Evolutionary conservation across 23 tunicate genomes (phyloP), one percentile per base, ranked within the genome.

Genomic region (Pegea sp.): DNA sequence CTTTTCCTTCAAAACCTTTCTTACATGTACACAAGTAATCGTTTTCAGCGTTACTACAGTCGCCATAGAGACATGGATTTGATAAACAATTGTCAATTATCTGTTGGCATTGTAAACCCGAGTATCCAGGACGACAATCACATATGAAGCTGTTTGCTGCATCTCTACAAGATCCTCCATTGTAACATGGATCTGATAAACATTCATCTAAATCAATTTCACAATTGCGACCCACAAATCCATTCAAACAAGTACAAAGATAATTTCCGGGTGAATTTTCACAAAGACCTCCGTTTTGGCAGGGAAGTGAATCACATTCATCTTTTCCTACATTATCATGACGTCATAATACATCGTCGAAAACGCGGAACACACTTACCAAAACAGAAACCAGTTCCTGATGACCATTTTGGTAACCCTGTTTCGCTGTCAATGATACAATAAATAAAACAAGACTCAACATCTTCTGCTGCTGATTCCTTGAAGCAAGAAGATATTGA

Each of bases 221-320:
- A 16, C 46, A 38, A 11, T 38, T 11, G 11, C 16, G 11, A 38
- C 46, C 46, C 13, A 8, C 11, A 16, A 38, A 38, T 16, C 46
- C 46, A 16, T 11, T 38, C 11, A 16, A 16, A 38, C 46, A 38
- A 38, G 11, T 16, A 16, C 46, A 38, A 11, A 38, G 11, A 16
- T 8, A 38, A 38, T 38, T 16, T 38, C 46, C 46, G 11, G 46
- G n/a, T n/a, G n/a, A n/a, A n/a, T n/a, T n/a, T n/a, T n/a, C n/a
- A n/a, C n/a, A n/a, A n/a, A n/a, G n/a, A n/a, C n/a, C n/a, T n/a
- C 46, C 46, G 46, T 38, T 38, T 11, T 38, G 11, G 46, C 46
- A 38, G 16, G 46, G 46, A 38, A 38, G 46, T 11, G 16, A 38
- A 38, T 38, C 46, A 38, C 46, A 38, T n/a, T n/a, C n/a, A n/a